phyloP scores from a whole-genome alignment of 2,797 vertebrate species.

The Anguilla megastoma region DNA sequence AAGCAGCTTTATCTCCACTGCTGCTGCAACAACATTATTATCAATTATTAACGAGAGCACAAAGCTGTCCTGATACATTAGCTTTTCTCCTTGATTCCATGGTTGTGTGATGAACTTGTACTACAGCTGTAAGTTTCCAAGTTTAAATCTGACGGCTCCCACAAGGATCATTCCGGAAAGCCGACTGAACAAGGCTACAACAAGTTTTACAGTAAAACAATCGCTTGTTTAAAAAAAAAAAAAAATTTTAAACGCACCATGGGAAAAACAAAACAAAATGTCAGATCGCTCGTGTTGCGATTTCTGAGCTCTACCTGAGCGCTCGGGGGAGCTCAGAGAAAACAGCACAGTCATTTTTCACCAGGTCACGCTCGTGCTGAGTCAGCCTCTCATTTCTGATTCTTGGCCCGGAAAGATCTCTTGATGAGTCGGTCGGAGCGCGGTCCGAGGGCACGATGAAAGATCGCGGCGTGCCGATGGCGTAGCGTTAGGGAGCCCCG shows the following conservation, averaged over 20 bases:
- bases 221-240: neutral
- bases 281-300: neutral
- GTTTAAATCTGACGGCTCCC: neutral
- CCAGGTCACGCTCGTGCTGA: neutral
- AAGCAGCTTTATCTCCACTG: neutral
- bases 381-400: neutral
- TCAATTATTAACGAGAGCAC: neutral
- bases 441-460: neutral
- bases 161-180: no score
- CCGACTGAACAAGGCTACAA: neutral
- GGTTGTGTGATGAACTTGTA: neutral
- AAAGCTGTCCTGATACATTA: neutral
- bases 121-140: neutral
- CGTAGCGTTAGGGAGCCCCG: neutral
- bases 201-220: neutral
- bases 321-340: neutral
- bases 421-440: neutral
- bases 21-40: neutral
- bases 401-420: neutral
- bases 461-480: neutral
- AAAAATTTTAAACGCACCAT: no score
- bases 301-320: neutral
- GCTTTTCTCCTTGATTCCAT: neutral
- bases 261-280: conserved; percentile 1
- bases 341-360: neutral